Base-by-base conservation (phyloP, 2,888 invertebrate genomes). In the Pristionchus maxplancki region DNA sequence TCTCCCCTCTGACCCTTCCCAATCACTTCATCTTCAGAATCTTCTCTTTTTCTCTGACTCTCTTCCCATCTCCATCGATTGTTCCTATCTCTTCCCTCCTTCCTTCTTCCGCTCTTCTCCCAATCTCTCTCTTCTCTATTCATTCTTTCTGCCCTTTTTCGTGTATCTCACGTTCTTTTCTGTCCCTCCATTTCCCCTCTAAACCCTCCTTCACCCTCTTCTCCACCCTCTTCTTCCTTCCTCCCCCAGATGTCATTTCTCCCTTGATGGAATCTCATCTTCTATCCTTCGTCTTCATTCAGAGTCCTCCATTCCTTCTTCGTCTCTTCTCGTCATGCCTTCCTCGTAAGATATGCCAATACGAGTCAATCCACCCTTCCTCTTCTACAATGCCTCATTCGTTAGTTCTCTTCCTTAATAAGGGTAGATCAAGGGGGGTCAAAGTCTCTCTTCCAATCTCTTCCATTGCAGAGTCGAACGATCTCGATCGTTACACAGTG, bases 281-380 rank as follows among this genome's bases (percentile, higher is more conserved):
- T 64, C 53, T 34, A 50, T 83, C 82, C 24, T 83, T 83, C 44
- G 34, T 83, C 50, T 83, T 83, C 53, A 50, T 83, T 83, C 82
- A 83, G 82, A 83, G 28, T 83, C 53, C 82, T 53, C 82, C 50
- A 20, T 83, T 53, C 31, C 50, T 83, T 44, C 82, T 83, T 20
- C 82, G 82, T 83, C 53, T 83, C 50, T 83, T 83, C 34, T 83
- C 82, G 4, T 11, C 82, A 83, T 83, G 82, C 50, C 53, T 83
- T 53, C 82, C 82, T 20, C 82, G 82, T 83, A 83, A 83, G 53
- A 53, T 53, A 83, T 83, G 82, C 53, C 53, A 83, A 53, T 83
- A 31, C 53, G 37, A 50, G 20, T 24, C 50, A n/a, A 53, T 53
- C 82, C 17, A 50, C 24, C 53, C 20, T 34, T 6, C 37, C n/a